Conservation (phyloP, 2,113 vertebrate genomes). For the Pungitius pungitius region DNA sequence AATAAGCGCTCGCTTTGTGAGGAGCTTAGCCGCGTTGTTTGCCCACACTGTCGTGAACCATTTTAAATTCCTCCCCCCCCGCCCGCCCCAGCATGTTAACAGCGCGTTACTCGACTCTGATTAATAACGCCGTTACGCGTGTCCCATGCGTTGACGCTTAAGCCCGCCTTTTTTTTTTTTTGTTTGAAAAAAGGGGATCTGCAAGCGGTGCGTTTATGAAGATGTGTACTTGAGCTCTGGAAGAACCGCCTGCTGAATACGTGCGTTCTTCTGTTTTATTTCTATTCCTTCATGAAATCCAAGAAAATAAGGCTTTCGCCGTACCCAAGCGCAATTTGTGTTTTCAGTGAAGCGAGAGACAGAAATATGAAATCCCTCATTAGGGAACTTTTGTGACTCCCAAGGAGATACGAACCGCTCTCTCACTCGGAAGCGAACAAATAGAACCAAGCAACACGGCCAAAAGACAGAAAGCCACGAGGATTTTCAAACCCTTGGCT, state of each 20-base stretch:
- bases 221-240: neutral
- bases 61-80: no score
- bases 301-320: neutral
- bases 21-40: neutral
- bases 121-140: no score
- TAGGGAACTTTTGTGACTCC: neutral
- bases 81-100: no score
- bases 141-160: no score
- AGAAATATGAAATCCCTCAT: neutral
- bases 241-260: neutral
- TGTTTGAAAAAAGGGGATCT: neutral
- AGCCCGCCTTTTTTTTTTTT: no score
- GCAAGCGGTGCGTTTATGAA: neutral
- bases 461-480: conserved; percentile 8
- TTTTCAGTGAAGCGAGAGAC: neutral
- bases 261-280: neutral
- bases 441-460: neutral
- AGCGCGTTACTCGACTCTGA: no score
- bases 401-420: neutral
- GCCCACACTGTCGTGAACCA: neutral
- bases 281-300: neutral
- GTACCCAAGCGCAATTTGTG: neutral
- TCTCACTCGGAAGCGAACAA: conserved; percentile 30
- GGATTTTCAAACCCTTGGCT: conserved; percentile 64
- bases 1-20: neutral